Evolutionary conservation across 1,140 invertebrate genomes (phyloP).

Genomic region (Tetranychus cinnabarinus): DNA sequence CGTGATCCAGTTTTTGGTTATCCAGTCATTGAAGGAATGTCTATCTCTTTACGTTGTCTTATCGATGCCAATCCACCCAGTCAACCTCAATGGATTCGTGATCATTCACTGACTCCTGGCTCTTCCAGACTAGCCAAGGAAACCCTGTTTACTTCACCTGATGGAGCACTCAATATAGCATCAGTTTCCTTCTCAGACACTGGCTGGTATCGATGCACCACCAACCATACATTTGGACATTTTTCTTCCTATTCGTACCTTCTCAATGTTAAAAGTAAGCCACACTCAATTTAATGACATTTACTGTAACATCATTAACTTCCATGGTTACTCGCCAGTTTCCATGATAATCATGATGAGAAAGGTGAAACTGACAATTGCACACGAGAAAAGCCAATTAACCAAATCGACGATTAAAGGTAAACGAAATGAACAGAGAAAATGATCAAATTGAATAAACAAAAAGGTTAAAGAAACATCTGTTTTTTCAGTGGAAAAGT

Average conservation of each 20-base stretch:
- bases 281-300: background rate
- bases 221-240: constrained; percentile 47
- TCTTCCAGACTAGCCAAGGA: background rate
- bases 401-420: too few species aligned
- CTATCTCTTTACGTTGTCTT: constrained; percentile 61
- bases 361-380: too few species aligned
- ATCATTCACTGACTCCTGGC: background rate
- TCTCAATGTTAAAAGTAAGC: constrained; percentile 57
- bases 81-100: constrained; percentile 47
- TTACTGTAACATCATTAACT: too few species aligned
- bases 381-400: too few species aligned
- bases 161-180: constrained; percentile 56
- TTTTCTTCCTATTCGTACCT: constrained; percentile 71
- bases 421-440: too few species aligned
- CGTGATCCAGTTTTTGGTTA: constrained; percentile 66
- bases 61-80: constrained; percentile 69
- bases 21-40: constrained; percentile 52
- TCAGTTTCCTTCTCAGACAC: constrained; percentile 45
- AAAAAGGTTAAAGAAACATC: too few species aligned
- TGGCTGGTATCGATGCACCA: constrained; percentile 70
- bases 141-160: constrained; percentile 24
- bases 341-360: too few species aligned
- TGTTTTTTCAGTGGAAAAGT: too few species aligned
- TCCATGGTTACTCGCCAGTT: too few species aligned
- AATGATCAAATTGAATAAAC: too few species aligned